Base-by-base conservation (phyloP, 2,888 invertebrate genomes). In the Chromoteleia sp. region DNA sequence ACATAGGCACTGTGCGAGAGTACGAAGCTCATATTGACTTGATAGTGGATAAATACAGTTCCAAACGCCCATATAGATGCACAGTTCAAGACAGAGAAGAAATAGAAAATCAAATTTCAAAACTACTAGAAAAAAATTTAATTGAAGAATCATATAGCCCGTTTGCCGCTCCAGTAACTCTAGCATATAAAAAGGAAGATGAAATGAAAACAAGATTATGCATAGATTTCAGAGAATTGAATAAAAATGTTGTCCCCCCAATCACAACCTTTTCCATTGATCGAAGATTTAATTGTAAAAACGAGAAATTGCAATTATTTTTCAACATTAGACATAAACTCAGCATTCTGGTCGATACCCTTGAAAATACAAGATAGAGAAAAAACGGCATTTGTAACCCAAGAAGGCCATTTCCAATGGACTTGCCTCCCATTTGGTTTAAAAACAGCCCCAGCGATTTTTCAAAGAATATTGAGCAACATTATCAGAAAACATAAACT, bases 301-400 rank as follows among this genome's bases (percentile, higher is more conserved):
- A 10, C n/a, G 0, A 36, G 36, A 36, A 36, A 36, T 36, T 36
- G 36, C 10, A 58, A 25, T n/a, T 58, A 41, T 41, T 58, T 58
- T 17, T 10, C 65, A 15, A 80, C 70, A 29, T 10, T 87, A 7
- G 86, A 86, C 39, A 83, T 86, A 33, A 86, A 86, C 30, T 85
- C 86, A n/a, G 85, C 84, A 0, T 87, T 86, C 50, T 87, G 84
- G 85, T 81, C 82, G 8, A 86, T 86, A 4, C 83, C 85, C 0
- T 19, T 85, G 7, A 4, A 71, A 39, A 76, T 82, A 2, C 36
- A 67, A 59, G 84, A 86, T 36, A 84, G 83, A 73, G 1, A 25
- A 6, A 85, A 85, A 59, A 84, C 83, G 25, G 80, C 17, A 15
- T 77, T 81, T 21, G 50, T 81, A 19, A 71, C 76, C 1, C 52